Conservation (phyloP, 53 echinoderm and acorn worm genomes). For the Hippasteria phrygiana region DNA sequence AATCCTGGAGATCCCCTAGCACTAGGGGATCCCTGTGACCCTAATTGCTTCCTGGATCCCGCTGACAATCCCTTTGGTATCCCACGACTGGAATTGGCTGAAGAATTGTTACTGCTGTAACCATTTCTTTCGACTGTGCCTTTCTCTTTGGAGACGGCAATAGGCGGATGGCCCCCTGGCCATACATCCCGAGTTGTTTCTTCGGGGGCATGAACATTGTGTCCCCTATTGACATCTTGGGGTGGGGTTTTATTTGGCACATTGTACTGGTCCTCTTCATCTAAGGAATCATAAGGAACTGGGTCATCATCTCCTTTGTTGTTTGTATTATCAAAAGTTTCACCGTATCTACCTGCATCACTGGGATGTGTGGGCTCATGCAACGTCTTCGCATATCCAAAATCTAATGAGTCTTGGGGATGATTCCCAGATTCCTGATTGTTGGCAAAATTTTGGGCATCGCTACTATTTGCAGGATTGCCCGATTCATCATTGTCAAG, state of each 20-base stretch:
- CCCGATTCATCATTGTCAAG: slow-evolving; percentile 9
- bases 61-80: slow-evolving; percentile 1
- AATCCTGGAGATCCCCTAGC: not conserved
- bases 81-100: slow-evolving; percentile 18
- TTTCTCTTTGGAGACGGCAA: not conserved
- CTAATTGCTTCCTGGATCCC: not conserved
- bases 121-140: not conserved
- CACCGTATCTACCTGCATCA: not conserved
- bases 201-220: not conserved
- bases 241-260: not conserved
- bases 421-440: slow-evolving; percentile 4
- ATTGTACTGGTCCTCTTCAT: slow-evolving; percentile 22
- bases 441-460: not conserved
- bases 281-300: slow-evolving; percentile 48
- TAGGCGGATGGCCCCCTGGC: not conserved
- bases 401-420: slow-evolving; percentile 38
- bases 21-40: not conserved
- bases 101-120: slow-evolving; percentile 25
- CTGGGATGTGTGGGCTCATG: not conserved
- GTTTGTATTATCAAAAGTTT: not conserved
- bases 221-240: not conserved
- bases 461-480: not conserved
- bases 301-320: not conserved
- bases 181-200: not conserved
- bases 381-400: not conserved